Percentiles rank a stretch among this genome's conserved stretches.
These are phyloP conservation scores for Platysternon megacephalum DNA, from an alignment of 2,113 vertebrate genomes.

Conservation along the genomic window DNA sequence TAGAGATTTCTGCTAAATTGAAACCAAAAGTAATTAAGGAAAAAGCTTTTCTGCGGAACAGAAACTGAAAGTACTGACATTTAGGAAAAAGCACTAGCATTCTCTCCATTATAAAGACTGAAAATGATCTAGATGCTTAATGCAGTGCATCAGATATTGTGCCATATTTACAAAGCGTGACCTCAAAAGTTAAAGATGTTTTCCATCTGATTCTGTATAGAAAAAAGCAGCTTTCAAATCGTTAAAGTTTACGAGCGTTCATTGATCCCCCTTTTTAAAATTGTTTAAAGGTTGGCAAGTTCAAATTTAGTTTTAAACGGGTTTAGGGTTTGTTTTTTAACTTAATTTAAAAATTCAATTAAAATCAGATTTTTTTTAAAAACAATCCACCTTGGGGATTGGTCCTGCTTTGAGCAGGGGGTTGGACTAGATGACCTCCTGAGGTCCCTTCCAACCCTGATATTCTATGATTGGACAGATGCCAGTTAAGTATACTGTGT, in stretches of 20 bases:
- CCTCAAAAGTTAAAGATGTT: background rate
- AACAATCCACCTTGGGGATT: background rate
- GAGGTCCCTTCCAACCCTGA: no score
- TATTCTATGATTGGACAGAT: background rate
- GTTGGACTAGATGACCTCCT: no score
- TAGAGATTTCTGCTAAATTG: background rate
- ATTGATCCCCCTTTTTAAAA: no score
- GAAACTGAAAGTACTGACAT: background rate
- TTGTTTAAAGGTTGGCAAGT: background rate
- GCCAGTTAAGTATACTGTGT: background rate
- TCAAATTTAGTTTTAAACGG: background rate
- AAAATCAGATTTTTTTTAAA: slow-evolving; percentile 1
- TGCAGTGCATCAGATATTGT: background rate
- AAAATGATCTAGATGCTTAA: background rate
- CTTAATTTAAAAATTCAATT: background rate
- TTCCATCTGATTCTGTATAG: background rate
- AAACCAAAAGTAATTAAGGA: background rate
- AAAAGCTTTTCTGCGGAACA: background rate
- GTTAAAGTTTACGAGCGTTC: no score
- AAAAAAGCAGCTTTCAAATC: background rate
- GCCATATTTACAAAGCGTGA: background rate
- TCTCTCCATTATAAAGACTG: background rate
- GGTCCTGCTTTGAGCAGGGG: no score
- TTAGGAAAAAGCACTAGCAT: fast-evolving
- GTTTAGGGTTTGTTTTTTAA: no score